Percentiles rank a stretch among this genome's conserved stretches.
Conservation (phyloP, 2,113 vertebrate genomes). For the Motacilla alba region DNA sequence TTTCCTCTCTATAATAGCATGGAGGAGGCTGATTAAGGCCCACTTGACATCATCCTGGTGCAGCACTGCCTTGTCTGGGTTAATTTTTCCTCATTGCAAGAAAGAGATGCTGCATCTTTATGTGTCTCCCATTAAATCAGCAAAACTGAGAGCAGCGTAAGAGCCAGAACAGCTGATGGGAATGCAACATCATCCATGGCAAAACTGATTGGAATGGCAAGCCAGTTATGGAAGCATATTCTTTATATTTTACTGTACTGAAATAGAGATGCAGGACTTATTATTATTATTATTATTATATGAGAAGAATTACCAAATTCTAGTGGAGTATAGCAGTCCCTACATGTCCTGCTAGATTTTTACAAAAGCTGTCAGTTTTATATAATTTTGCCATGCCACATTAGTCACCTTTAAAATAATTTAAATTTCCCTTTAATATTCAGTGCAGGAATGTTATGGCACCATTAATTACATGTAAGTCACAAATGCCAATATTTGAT, state of each 20-base stretch:
- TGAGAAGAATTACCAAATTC: not conserved
- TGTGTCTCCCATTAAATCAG: not conserved
- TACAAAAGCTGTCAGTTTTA: not conserved
- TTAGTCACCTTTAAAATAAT: not conserved
- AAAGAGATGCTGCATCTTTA: not conserved
- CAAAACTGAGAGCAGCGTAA: not conserved
- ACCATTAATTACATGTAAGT: not conserved
- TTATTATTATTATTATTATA: not conserved
- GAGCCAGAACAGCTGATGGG: not conserved
- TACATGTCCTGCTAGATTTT: not conserved
- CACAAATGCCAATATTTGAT: not conserved
- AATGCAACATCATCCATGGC: not conserved
- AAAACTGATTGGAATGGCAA: not conserved
- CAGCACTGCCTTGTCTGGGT: not conserved
- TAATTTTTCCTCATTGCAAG: not conserved
- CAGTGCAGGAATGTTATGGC: not conserved
- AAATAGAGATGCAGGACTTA: not conserved
- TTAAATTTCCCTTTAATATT: not conserved
- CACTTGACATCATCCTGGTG: not conserved
- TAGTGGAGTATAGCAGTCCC: not conserved
- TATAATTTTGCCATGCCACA: not conserved
- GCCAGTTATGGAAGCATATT: not conserved
- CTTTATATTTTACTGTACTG: not conserved
- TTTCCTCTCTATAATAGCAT: accelerated
- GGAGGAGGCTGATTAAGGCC: not conserved